Evolutionary conservation across 2,888 invertebrate genomes (phyloP), one percentile per base, ranked within the genome.

Genomic region (Esperia sulphurella): DNA sequence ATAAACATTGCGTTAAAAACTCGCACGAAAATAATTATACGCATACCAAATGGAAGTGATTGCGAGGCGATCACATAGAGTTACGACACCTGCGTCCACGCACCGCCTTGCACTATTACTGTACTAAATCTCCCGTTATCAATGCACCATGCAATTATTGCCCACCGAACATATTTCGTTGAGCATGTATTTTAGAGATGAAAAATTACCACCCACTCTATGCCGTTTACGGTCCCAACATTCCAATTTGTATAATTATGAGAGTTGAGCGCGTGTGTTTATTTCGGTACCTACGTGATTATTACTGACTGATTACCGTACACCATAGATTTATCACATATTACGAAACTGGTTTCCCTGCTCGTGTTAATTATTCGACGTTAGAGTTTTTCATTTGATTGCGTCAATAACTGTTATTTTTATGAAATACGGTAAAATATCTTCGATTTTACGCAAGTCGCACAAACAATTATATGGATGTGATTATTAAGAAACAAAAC

Each of bases 51-150:
- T 21, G 21, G 2, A 21, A 21, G 5, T 3, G 21, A 2, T 21
- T 21, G 2, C n/a, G 35, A 35, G 33, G 21, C 46, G 44, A 44
- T 50, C 46, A 50, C 46, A 46, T 50, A 37, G 40, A 37, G 37
- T 50, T 50, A 37, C 46, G 43, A 50, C 50, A 46, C 40, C 44
- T 37, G 45, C 31, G 40, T 45, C 30, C 30, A 37, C 44, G 35
- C 33, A 43, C 35, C 35, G 37, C 12, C 37, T n/a, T 35, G 35
- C 6, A 6, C 49, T 49, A 46, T 48, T 49, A 50, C 45, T 43
- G 42, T 37, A 52, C 50, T 51, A 52, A 54, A 49, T 52, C 45
- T 56, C 50, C 54, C 56, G 56, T 56, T 56, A 56, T 48, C 52
- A 52, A 50, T 54, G 53, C 50, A 50, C 51, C 50, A 47, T 49